phyloP scores from a whole-genome alignment of 2,113 vertebrate species.

The Lepus americanus region DNA sequence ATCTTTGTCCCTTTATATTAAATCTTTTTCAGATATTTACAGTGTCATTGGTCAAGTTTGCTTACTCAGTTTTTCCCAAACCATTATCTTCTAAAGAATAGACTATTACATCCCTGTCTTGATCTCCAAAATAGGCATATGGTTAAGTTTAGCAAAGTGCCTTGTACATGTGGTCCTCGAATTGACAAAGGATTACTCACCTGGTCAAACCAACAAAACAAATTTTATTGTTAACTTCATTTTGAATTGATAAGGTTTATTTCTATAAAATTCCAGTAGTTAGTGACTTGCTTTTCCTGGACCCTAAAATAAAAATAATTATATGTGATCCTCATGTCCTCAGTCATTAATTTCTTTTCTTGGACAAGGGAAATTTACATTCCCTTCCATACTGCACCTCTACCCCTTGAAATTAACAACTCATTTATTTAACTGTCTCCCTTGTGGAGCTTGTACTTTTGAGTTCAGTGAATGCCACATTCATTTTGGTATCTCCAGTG shows the following conservation, averaged over 20 bases:
- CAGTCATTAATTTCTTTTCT: not conserved
- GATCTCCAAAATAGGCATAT: fast-evolving
- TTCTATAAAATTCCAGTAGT: not conserved
- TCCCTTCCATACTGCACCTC: not conserved
- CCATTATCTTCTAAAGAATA: too few species aligned
- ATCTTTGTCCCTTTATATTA: not conserved
- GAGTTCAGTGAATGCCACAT: not conserved
- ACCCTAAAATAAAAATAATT: conserved; percentile 10
- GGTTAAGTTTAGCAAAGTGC: not conserved
- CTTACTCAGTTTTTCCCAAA: not conserved
- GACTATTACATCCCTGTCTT: not conserved
- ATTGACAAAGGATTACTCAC: not conserved
- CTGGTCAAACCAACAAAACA: too few species aligned
- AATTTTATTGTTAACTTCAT: not conserved
- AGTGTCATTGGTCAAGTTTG: not conserved
- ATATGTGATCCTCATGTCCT: not conserved
- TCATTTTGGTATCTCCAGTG: not conserved
- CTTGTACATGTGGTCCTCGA: not conserved
- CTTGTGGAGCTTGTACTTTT: not conserved
- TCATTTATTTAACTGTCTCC: not conserved
- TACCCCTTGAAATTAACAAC: not conserved
- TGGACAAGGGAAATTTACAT: not conserved
- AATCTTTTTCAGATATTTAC: not conserved
- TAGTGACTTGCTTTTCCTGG: not conserved
- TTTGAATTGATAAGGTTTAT: not conserved